These are phyloP conservation scores for Balearica regulorum DNA, from an alignment of 2,797 vertebrate species.

Conservation along the genomic window DNA sequence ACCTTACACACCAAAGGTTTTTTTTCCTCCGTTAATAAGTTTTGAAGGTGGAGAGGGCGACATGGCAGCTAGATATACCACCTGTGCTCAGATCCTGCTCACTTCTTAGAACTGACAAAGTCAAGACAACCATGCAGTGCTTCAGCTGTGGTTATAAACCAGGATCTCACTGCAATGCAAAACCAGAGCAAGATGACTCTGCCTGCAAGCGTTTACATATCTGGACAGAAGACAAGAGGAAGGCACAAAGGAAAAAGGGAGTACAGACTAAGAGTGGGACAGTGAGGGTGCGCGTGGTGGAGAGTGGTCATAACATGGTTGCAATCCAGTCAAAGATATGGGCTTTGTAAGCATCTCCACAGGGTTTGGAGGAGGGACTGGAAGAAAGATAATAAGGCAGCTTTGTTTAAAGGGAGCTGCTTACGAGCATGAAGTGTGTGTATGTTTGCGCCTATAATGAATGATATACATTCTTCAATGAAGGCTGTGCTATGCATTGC, in stretches of 20 bases:
- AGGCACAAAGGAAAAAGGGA: not conserved
- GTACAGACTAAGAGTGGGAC: not conserved
- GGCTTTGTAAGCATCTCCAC: not conserved
- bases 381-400: not conserved
- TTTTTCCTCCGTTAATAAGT: not conserved
- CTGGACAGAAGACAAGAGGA: not conserved
- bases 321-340: not conserved
- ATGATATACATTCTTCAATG: not conserved
- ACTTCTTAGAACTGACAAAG: not conserved
- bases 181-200: not conserved
- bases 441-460: not conserved
- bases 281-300: too few species aligned
- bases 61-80: not conserved
- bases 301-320: not conserved
- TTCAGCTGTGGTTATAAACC: not conserved
- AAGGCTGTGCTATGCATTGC: not conserved
- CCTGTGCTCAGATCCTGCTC: not conserved
- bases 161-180: not conserved
- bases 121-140: not conserved
- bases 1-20: accelerated
- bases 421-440: not conserved
- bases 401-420: not conserved
- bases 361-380: not conserved
- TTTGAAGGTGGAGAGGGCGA: not conserved
- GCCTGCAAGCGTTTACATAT: not conserved